Evolutionary conservation across 2,797 vertebrate genomes (phyloP).

Genomic region (Gallirallus australis): DNA sequence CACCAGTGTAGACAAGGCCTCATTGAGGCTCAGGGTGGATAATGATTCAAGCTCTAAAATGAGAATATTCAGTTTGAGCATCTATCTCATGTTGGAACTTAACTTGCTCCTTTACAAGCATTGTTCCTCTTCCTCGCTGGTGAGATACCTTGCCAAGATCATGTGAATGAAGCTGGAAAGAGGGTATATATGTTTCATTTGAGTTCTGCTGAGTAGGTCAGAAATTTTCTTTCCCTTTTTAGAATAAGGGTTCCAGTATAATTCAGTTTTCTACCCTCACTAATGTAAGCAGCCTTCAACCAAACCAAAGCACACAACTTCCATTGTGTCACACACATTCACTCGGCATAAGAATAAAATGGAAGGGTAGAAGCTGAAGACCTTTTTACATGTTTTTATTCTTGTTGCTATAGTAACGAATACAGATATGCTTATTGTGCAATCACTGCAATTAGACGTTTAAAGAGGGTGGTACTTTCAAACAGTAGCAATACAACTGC

Average conservation of each 20-base stretch:
- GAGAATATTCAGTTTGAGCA: background rate
- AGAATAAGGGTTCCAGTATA: background rate
- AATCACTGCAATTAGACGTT: background rate
- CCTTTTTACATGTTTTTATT: background rate
- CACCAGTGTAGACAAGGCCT: background rate
- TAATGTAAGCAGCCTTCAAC: background rate
- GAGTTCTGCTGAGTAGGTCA: background rate
- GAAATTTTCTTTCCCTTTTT: background rate
- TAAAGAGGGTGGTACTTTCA: background rate
- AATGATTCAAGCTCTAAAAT: background rate
- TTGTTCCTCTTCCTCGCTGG: background rate
- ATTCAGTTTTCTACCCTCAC: background rate
- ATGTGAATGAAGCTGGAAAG: background rate
- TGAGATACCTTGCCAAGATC: background rate
- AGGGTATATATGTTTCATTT: background rate
- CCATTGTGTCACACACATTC: background rate
- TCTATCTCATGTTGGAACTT: background rate
- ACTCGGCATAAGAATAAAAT: background rate
- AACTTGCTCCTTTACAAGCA: background rate
- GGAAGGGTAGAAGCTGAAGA: background rate
- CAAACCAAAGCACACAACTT: background rate
- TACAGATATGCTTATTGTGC: background rate
- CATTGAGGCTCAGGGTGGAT: background rate
- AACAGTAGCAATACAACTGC: background rate
- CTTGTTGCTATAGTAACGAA: constrained; percentile 38